phyloP scores from a whole-genome alignment of 2,797 vertebrate genomes.

The Acestrorhynchus altus region DNA sequence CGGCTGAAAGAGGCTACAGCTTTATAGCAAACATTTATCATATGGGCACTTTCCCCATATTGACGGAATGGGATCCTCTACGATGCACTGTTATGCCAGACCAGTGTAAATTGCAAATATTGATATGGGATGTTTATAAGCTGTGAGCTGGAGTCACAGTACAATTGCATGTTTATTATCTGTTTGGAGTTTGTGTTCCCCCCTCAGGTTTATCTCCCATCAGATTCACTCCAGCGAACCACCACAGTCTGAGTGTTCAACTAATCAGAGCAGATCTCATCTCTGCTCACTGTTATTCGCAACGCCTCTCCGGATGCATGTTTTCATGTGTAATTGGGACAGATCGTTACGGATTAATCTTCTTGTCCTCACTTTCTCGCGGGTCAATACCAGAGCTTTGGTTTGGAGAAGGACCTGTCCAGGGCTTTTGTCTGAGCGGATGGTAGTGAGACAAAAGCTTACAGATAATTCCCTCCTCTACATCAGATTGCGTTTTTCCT shows the following conservation, averaged over 20 bases:
- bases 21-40: no score
- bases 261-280: conserved; percentile 19
- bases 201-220: conserved; percentile 5
- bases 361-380: neutral
- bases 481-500: conserved; percentile 77
- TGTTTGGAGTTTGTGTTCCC: conserved; percentile 12
- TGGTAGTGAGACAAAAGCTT: conserved; percentile 70
- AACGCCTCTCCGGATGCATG: neutral
- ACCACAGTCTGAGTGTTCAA: neutral
- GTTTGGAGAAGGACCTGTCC: conserved; percentile 58
- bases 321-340: conserved; percentile 16
- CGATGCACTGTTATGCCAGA: neutral
- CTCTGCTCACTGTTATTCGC: neutral
- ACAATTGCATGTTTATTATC: neutral
- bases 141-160: neutral
- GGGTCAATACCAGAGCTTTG: conserved; percentile 7
- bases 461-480: conserved; percentile 75
- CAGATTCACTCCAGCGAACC: neutral
- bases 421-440: conserved; percentile 67
- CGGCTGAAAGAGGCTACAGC: no score
- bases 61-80: neutral
- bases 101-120: neutral
- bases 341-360: conserved; percentile 8
- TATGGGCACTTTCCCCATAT: neutral
- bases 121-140: neutral